Evolutionary conservation across 2,113 vertebrate genomes (phyloP).

Genomic region (Odocoileus hemionus): DNA sequence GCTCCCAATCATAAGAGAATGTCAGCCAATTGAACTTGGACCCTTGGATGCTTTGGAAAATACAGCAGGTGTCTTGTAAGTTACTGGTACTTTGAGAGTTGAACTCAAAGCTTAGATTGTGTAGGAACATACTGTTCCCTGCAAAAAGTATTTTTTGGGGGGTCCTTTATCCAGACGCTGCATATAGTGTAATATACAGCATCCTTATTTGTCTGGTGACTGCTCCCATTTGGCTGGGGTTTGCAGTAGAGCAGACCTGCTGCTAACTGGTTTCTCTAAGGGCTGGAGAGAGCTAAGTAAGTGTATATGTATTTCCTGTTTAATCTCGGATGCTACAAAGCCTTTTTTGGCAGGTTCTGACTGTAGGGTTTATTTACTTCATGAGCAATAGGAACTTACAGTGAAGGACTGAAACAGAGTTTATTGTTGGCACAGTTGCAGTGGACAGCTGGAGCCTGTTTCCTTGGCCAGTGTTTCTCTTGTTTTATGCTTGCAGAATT

Average conservation of each 20-base stretch:
- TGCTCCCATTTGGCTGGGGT: fast-evolving
- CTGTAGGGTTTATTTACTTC: no score
- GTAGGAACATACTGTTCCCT: not conserved
- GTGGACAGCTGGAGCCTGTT: not conserved
- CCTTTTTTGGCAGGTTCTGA: no score
- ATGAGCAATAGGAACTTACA: no score
- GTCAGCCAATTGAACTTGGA: not conserved
- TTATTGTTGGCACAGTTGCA: not conserved
- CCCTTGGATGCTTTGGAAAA: not conserved
- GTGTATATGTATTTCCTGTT: not conserved
- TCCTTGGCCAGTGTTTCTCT: not conserved
- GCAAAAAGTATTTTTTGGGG: not conserved
- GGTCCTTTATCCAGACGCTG: not conserved
- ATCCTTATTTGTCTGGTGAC: not conserved
- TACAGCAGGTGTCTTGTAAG: not conserved
- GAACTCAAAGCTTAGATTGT: not conserved
- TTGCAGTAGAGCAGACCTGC: not conserved
- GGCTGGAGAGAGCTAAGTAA: not conserved
- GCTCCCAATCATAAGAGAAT: not conserved
- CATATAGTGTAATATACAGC: not conserved
- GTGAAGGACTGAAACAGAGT: no score
- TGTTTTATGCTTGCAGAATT: not conserved
- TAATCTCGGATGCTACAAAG: not conserved
- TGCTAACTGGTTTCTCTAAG: not conserved
- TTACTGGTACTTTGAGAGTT: not conserved